A percentile compares a stretch with the other conserved stretches of the same genome.
Conservation (phyloP, 2,797 vertebrate species). For the Loriculus beryllinus region DNA sequence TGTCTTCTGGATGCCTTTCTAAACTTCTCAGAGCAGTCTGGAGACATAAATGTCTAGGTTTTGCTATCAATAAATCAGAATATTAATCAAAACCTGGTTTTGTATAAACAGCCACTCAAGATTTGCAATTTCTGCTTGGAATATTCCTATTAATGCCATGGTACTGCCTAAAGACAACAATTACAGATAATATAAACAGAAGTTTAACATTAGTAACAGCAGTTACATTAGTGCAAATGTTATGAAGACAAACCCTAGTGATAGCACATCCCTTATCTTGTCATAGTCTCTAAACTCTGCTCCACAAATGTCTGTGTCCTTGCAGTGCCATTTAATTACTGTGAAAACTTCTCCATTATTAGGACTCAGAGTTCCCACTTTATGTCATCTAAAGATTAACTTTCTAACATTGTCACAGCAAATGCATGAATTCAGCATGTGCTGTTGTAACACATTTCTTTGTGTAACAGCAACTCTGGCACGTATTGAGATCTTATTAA, state of each 20-base stretch:
- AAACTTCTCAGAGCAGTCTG: background rate
- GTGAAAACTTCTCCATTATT: background rate
- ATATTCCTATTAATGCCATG: background rate
- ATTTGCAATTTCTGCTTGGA: background rate
- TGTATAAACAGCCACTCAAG: background rate
- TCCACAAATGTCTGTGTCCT: background rate
- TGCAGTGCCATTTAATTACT: background rate
- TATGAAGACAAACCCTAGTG: background rate
- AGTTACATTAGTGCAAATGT: background rate
- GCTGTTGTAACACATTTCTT: background rate
- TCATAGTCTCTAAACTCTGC: background rate
- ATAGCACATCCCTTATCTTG: background rate
- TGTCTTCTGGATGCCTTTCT: background rate
- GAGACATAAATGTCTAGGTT: background rate
- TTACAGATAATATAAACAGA: background rate
- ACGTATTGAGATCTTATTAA: background rate
- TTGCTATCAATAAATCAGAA: background rate
- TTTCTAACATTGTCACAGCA: background rate
- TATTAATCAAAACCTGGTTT: background rate
- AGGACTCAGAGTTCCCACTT: background rate
- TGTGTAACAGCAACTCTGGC: background rate
- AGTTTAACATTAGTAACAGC: background rate
- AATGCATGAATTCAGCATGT: background rate
- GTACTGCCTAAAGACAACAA: background rate
- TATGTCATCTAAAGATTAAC: background rate